Evolutionary conservation across 2,113 vertebrate species (phyloP).

Genomic region (Vulpes lagopus): DNA sequence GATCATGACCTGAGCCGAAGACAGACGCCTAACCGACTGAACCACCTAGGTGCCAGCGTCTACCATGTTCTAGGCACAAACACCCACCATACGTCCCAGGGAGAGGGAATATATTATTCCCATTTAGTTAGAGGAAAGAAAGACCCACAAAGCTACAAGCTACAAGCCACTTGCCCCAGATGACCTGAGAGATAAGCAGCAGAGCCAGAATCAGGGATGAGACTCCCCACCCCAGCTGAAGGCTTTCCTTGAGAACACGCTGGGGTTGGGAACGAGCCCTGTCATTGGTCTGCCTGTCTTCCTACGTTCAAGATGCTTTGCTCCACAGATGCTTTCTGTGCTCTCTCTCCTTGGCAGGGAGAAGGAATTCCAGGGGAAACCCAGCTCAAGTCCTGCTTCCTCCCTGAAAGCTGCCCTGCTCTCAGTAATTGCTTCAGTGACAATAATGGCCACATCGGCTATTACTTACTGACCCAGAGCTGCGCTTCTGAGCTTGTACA

Average conservation of each 20-base stretch:
- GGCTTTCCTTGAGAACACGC: background rate
- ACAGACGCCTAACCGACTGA: too few species aligned
- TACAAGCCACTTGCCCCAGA: background rate
- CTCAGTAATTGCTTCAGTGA: background rate
- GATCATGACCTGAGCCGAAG: too few species aligned
- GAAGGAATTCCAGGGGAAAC: conserved; percentile 43
- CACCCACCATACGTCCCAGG: too few species aligned
- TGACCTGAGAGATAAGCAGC: background rate
- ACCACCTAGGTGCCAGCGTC: background rate
- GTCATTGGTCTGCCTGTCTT: background rate
- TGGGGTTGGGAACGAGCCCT: background rate
- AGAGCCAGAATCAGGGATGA: background rate
- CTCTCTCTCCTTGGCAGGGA: background rate
- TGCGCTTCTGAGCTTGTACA: background rate
- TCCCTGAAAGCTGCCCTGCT: background rate
- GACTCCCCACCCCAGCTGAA: background rate
- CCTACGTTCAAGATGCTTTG: background rate
- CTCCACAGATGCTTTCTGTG: background rate
- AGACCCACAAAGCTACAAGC: background rate
- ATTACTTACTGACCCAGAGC: background rate
- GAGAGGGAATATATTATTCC: background rate
- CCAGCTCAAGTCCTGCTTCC: background rate
- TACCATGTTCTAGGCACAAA: background rate
- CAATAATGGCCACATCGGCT: too few species aligned
- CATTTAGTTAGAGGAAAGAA: background rate